These are phyloP conservation scores for Lochmaea capreae DNA, from an alignment of 2,888 invertebrate species.

Conservation along the genomic window DNA sequence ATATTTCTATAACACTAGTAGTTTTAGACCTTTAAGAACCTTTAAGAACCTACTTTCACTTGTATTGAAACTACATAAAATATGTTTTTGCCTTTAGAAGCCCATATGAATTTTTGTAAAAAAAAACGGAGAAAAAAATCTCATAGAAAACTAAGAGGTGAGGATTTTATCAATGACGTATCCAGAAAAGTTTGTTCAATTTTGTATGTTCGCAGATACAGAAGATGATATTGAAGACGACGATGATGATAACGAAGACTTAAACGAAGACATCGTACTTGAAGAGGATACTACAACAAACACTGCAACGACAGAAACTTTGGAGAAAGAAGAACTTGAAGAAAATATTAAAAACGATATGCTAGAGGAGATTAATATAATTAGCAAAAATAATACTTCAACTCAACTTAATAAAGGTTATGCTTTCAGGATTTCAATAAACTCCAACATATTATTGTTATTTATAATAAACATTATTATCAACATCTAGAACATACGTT, in stretches of 20 bases:
- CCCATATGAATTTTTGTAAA: background rate
- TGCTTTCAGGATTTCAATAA: background rate
- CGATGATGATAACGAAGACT: slow-evolving; percentile 38
- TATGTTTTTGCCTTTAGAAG: background rate
- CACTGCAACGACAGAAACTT: slow-evolving; percentile 26
- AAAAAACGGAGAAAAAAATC: background rate
- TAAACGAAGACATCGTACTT: slow-evolving; percentile 40
- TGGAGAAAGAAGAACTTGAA: slow-evolving; percentile 34
- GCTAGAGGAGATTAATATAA: background rate
- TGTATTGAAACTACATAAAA: no score
- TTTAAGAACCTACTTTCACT: no score
- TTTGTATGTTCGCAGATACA: background rate
- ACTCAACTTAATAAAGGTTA: background rate
- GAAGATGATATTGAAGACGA: slow-evolving; percentile 40
- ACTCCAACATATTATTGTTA: background rate
- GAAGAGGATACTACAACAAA: slow-evolving; percentile 37
- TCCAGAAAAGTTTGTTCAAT: background rate
- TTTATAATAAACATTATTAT: background rate
- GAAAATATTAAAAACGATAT: slow-evolving; percentile 25
- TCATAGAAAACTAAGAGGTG: slow-evolving; percentile 12
- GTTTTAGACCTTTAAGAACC: no score
- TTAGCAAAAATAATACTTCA: slow-evolving; percentile 21
- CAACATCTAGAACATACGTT: background rate
- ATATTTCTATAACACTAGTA: no score
- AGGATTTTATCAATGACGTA: background rate